Conservation (phyloP, 64 coral and sea anemone species). For the Porites lutea region DNA sequence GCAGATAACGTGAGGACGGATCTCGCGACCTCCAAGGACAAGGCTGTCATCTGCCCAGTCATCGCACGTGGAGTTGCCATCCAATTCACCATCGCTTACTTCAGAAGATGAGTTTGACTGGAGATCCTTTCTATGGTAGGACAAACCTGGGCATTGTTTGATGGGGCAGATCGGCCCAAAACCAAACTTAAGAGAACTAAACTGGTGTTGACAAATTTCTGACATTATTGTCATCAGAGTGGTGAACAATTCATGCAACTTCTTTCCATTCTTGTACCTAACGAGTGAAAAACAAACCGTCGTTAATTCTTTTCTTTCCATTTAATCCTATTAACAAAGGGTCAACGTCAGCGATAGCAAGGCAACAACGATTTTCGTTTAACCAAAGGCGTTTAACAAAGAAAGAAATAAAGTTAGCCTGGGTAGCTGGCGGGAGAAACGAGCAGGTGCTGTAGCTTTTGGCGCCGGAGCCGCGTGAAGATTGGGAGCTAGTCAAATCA, state of each 20-base stretch:
- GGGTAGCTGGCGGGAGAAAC: no score
- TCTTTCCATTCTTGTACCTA: slow-evolving; percentile 52
- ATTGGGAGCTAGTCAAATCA: no score
- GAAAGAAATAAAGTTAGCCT: no score
- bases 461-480: no score
- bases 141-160: slow-evolving; percentile 36
- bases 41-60: background rate
- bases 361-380: no score
- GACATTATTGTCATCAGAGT: slow-evolving; percentile 41
- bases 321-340: no score
- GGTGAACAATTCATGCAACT: slow-evolving; percentile 22
- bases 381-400: no score
- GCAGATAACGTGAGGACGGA: slow-evolving; percentile 35
- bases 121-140: slow-evolving; percentile 2
- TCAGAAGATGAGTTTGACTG: background rate
- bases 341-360: no score
- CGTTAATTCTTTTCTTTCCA: no score
- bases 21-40: no score
- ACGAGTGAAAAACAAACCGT: background rate
- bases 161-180: slow-evolving; percentile 64
- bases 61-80: slow-evolving; percentile 8
- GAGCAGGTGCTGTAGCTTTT: no score
- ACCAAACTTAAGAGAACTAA: slow-evolving; percentile 55
- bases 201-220: slow-evolving; percentile 57
- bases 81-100: background rate